A percentile compares a stretch with the other conserved stretches of the same genome.
Evolutionary conservation across 2,797 vertebrate species (phyloP).

Genomic region (Bovichtus diacanthus): DNA sequence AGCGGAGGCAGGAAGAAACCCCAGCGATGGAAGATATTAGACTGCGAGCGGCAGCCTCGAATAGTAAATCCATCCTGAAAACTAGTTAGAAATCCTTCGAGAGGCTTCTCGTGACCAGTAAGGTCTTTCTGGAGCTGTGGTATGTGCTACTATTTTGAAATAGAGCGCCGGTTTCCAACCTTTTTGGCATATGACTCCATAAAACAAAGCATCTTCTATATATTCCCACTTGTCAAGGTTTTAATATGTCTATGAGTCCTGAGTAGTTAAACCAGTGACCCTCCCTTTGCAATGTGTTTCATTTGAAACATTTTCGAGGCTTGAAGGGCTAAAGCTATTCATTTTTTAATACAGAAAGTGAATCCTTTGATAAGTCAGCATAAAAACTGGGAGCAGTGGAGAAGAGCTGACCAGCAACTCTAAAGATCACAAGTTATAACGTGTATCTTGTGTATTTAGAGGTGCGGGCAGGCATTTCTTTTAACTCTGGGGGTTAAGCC

Average conservation of each 20-base stretch:
- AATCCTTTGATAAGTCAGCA: background rate
- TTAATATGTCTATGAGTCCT: background rate
- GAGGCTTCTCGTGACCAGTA: background rate
- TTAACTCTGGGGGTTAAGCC: background rate
- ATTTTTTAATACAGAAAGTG: background rate
- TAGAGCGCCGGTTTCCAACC: background rate
- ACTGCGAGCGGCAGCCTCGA: constrained; percentile 17
- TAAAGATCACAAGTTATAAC: background rate
- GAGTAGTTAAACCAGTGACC: background rate
- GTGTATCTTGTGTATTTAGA: too few species aligned
- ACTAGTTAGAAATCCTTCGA: background rate
- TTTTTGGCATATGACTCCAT: background rate
- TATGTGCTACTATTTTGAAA: background rate
- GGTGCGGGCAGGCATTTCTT: background rate
- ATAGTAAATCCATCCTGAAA: constrained; percentile 39
- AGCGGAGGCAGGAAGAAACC: constrained; percentile 69
- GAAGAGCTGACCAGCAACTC: too few species aligned
- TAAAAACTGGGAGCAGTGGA: background rate
- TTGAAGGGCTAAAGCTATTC: background rate
- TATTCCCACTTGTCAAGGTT: background rate
- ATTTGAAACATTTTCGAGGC: background rate
- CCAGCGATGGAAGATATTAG: constrained; percentile 66
- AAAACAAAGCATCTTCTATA: background rate
- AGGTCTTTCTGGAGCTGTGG: background rate
- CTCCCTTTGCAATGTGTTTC: background rate